Evolutionary conservation across 2,888 invertebrate species (phyloP).

Genomic region (Sarcophaga rosellei): DNA sequence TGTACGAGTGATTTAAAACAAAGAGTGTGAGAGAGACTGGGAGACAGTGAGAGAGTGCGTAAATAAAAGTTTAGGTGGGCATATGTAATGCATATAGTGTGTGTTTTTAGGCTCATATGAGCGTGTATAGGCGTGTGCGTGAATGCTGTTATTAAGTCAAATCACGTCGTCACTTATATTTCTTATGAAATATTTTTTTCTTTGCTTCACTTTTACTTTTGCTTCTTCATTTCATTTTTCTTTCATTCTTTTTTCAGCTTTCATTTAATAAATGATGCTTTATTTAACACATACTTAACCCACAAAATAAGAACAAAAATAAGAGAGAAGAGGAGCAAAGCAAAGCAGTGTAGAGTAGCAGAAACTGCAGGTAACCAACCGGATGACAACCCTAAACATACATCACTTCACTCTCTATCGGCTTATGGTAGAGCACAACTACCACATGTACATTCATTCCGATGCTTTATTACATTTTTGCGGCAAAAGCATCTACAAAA

Average conservation of each 20-base stretch:
- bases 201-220: conserved; percentile 15
- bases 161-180: conserved; percentile 65
- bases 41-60: neutral
- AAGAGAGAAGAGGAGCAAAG: neutral
- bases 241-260: conserved; percentile 18
- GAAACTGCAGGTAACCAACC: conserved; percentile 54
- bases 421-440: conserved; percentile 7
- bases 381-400: conserved; percentile 62
- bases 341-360: neutral
- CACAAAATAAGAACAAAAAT: conserved; percentile 49
- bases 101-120: neutral
- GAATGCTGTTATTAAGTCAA: conserved; percentile 55
- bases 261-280: conserved; percentile 68
- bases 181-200: conserved; percentile 17
- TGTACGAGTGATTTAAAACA: too few relatives aligned
- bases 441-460: conserved; percentile 9
- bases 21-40: neutral
- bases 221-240: conserved; percentile 6
- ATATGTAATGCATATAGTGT: neutral
- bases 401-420: neutral
- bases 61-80: neutral
- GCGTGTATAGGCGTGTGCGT: neutral
- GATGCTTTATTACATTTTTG: conserved; percentile 41
- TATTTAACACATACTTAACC: conserved; percentile 69
- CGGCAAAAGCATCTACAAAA: conserved; percentile 5